Conservation (phyloP, 2,888 invertebrate species). For the Portevinia maculata region DNA sequence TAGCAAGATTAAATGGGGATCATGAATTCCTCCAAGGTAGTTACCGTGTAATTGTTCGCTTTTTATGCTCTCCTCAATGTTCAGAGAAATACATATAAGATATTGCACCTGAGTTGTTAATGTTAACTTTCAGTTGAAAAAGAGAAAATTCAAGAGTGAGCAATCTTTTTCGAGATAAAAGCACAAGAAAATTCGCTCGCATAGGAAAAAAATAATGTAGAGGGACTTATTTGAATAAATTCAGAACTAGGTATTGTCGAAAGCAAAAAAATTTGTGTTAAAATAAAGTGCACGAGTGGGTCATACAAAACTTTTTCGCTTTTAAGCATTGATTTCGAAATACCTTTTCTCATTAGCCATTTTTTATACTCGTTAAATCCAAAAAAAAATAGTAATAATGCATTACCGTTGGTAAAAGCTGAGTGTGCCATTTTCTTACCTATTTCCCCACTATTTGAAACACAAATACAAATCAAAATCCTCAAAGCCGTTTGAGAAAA, state of each 20-base stretch:
- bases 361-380: no score
- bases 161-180: slow-evolving; percentile 16
- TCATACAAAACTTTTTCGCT: no score
- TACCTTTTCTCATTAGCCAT: no score
- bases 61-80: slow-evolving; percentile 48
- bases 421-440: no score
- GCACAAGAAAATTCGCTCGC: neutral
- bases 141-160: slow-evolving; percentile 21
- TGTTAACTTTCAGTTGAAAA: slow-evolving; percentile 19
- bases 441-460: no score
- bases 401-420: no score
- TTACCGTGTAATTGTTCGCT: slow-evolving; percentile 65
- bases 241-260: neutral
- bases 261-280: no score
- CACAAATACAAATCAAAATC: no score
- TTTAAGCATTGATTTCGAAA: no score
- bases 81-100: slow-evolving; percentile 35
- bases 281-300: no score
- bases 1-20: slow-evolving; percentile 67
- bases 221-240: slow-evolving; percentile 2
- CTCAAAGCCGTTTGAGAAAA: no score
- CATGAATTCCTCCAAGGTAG: slow-evolving; percentile 65
- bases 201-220: slow-evolving; percentile 13
- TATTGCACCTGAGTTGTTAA: slow-evolving; percentile 50
- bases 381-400: no score